A percentile compares a stretch with the other conserved stretches of the same genome.
These are phyloP conservation scores for Zophobas atratus DNA, from an alignment of 1,140 invertebrate genomes.

Conservation along the genomic window DNA sequence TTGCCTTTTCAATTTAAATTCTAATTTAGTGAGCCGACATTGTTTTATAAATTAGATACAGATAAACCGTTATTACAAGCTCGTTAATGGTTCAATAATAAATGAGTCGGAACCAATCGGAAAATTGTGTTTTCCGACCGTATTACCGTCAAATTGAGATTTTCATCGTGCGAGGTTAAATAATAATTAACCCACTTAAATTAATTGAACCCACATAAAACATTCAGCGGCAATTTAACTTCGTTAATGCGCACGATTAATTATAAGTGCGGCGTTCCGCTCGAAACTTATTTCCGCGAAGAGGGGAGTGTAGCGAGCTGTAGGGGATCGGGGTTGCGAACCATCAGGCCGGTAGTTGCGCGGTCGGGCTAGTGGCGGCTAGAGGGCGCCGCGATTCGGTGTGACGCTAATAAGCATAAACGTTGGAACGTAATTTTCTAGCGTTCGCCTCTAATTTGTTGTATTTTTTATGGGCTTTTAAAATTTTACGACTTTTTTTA, in stretches of 20 bases:
- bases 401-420: neutral
- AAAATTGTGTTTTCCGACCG: conserved; percentile 29
- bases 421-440: neutral
- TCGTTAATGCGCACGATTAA: neutral
- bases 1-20: conserved; percentile 41
- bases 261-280: neutral
- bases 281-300: conserved; percentile 20
- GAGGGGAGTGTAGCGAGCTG: conserved; percentile 5
- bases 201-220: conserved; percentile 14
- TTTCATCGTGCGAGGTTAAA: conserved; percentile 33
- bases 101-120: conserved; percentile 23
- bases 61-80: conserved; percentile 40
- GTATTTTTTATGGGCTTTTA: conserved; percentile 34
- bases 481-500: conserved; percentile 36
- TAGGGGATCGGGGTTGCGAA: neutral
- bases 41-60: conserved; percentile 39
- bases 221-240: conserved; percentile 4
- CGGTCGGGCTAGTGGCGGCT: neutral
- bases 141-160: conserved; percentile 30
- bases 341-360: too few relatives aligned
- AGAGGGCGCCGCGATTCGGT: conserved; percentile 15
- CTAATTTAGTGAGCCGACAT: conserved; percentile 41
- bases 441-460: conserved; percentile 22
- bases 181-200: conserved; percentile 40
- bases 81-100: conserved; percentile 39